Base-by-base conservation (phyloP, 1,140 invertebrate genomes). In the Bombus impatiens region DNA sequence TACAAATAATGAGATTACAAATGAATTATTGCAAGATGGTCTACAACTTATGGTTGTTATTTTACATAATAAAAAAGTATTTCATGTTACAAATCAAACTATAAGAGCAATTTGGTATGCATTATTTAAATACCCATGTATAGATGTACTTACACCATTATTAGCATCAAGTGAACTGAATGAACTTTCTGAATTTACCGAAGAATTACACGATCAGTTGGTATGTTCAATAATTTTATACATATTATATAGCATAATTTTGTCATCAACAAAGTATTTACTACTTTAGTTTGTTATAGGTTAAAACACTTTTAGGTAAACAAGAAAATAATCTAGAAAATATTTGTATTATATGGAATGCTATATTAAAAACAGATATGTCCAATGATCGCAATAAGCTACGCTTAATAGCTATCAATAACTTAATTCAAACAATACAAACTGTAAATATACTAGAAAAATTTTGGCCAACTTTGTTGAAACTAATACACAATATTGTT, bases 11-110 rank as follows among this genome's bases (percentile, higher is more conserved):
- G 53, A 68, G 13, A 32, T 71, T 47, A 67, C 10, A 62, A 88
- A 79, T 77, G 44, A 88, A 18, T 67, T 92, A 13, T 40, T 91
- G 12, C 57, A 88, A 72, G 86, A 93, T 77, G 76, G 91, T 57
- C 68, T 90, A n/a, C 59, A 92, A 77, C 81, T 93, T 12, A 68
- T 90, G n/a, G 44, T 86, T 44, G n/a, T 91, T 53, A 71, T 93
- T 65, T 84, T 93, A 40, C 87, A 65, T 62, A 87, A 88, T 86
- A 79, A 72, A 32, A 85, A 86, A 70, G 76, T 81, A 28, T 89
- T 92, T 42, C 35, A 78, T 65, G 74, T 92, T 13, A 65, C 78
- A 70, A 57, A 88, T n/a, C 28, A 59, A n/a, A 82, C 67, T n/a
- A 70, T 89, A 13, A 88, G 44, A 67, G 53, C 68, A 9, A 87